phyloP scores from a whole-genome alignment of 2,113 vertebrate species.

The Rhea americana region DNA sequence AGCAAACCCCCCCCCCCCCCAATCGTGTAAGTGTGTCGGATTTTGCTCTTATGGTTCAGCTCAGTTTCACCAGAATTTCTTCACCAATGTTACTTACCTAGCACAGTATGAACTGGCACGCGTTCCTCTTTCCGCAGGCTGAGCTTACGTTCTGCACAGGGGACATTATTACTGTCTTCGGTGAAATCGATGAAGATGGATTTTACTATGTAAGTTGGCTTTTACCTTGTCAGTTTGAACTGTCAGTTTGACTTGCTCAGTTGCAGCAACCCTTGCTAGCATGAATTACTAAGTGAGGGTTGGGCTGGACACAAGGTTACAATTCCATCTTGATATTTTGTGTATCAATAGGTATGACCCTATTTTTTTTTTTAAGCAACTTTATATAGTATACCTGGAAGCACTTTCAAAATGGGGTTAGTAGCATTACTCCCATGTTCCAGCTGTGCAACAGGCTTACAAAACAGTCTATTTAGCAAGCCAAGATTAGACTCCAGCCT shows the following conservation, averaged over 20 bases:
- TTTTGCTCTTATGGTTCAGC: not conserved
- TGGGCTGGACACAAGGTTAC: not conserved
- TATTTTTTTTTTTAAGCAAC: no score
- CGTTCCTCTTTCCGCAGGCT: slow-evolving; percentile 74
- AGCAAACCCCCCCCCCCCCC: no score
- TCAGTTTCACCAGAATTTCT: not conserved
- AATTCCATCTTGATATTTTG: rapidly evolving
- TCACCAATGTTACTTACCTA: not conserved
- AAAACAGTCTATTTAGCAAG: rapidly evolving
- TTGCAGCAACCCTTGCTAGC: rapidly evolving
- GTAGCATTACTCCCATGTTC: rapidly evolving
- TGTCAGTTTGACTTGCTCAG: not conserved
- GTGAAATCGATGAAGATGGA: slow-evolving; percentile 97
- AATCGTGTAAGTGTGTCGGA: no score
- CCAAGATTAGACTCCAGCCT: rapidly evolving
- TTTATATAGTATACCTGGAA: rapidly evolving
- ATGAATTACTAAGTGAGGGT: rapidly evolving
- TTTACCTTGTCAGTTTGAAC: not conserved
- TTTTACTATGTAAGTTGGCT: slow-evolving; percentile 94
- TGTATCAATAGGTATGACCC: not conserved
- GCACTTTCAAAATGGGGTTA: rapidly evolving
- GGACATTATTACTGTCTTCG: slow-evolving; percentile 93
- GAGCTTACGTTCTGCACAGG: slow-evolving; percentile 97
- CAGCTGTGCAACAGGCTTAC: rapidly evolving
- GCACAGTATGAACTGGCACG: rapidly evolving